Conservation (phyloP, 2,888 invertebrate genomes). For the Hemistola chrysoprasaria region DNA sequence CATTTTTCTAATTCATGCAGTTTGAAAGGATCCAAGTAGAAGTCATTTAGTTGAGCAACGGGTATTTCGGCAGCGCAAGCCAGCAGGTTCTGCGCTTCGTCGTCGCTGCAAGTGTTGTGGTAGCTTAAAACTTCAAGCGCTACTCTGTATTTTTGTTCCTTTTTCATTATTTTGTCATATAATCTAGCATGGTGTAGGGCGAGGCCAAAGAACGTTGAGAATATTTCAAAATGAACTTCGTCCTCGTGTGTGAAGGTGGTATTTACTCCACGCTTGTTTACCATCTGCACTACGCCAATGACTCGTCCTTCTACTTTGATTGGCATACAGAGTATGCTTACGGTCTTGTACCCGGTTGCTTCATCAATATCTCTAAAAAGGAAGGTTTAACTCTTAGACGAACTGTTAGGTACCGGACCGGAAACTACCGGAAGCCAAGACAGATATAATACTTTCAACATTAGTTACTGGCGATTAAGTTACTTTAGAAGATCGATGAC, state of each 20-base stretch:
- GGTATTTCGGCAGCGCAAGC: conserved; percentile 32
- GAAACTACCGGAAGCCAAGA: neutral
- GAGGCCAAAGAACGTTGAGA: conserved; percentile 92
- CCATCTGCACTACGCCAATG: conserved; percentile 95
- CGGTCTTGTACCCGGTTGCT: conserved; percentile 86
- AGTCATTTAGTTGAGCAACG: conserved; percentile 74
- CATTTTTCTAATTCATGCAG: conserved; percentile 88
- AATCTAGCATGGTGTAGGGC: conserved; percentile 93
- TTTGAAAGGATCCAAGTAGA: conserved; percentile 88
- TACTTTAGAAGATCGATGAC: too few species aligned
- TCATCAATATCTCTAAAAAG: conserved; percentile 83
- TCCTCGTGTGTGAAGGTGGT: conserved; percentile 84
- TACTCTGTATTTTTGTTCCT: conserved; percentile 91
- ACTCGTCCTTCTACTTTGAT: conserved; percentile 89
- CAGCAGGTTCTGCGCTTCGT: conserved; percentile 80
- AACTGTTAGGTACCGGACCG: neutral
- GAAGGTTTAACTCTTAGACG: neutral
- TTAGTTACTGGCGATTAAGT: too few species aligned
- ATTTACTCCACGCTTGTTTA: conserved; percentile 83
- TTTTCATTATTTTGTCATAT: conserved; percentile 90
- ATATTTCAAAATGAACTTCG: conserved; percentile 91
- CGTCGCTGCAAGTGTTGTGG: conserved; percentile 89
- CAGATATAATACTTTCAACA: neutral
- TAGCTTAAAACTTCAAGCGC: conserved; percentile 92
- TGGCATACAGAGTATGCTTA: conserved; percentile 93